Evolutionary conservation across 2,888 invertebrate species (phyloP).

Genomic region (Harmothoe impar): DNA sequence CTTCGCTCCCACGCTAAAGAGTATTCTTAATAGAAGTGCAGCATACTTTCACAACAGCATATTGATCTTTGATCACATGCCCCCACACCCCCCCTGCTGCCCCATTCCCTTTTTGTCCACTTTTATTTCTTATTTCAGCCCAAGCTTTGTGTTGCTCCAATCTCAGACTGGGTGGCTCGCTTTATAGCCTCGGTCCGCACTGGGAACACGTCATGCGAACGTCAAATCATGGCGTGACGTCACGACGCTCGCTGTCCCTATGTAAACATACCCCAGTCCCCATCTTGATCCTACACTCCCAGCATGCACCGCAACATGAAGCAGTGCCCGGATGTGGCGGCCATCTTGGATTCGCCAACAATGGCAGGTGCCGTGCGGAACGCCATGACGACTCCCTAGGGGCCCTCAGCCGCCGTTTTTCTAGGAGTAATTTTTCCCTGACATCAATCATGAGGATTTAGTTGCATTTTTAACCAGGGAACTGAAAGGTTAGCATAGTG

Average conservation of each 20-base stretch:
- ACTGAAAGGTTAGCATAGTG: no score
- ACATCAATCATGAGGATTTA: not conserved
- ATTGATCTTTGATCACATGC: no score
- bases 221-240: conserved; percentile 13
- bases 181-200: not conserved
- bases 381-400: not conserved
- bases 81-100: not conserved
- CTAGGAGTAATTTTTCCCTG: not conserved
- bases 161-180: not conserved
- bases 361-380: not conserved
- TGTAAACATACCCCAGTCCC: not conserved
- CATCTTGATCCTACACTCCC: not conserved
- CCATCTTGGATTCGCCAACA: not conserved
- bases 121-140: conserved; percentile 28
- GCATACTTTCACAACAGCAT: no score
- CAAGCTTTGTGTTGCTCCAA: not conserved
- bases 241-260: not conserved
- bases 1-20: no score
- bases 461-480: not conserved
- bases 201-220: not conserved
- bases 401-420: not conserved
- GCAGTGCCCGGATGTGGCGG: not conserved
- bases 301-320: conserved; percentile 2
- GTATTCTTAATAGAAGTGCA: no score
- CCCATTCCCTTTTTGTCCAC: not conserved